Evolutionary conservation across 2,113 vertebrate species (phyloP), one percentile per base, ranked within the genome.

Genomic region (Podocnemis expansa): DNA sequence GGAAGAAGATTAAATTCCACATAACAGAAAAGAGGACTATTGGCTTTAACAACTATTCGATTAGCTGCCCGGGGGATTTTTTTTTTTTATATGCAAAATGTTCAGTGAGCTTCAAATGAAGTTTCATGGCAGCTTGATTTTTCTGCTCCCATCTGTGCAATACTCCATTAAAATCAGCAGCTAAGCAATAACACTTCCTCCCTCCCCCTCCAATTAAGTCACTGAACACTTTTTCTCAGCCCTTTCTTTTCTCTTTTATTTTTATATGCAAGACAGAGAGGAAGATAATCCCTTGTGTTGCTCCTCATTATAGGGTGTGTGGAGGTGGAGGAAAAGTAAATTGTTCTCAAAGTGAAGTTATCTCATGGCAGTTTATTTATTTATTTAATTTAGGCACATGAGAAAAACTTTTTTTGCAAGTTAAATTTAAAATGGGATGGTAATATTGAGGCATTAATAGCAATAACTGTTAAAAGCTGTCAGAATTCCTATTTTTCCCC

Each of bases 271-370:
- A 29, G 10, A 25, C n/a, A 2, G 31, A 29, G 43, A 49, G 52
- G 49, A 4, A 9, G 10, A 4, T 49, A 75, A 5, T 10, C 25
- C 43, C 79, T 4, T 21, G 31, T 21, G 31, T 1, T 3, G 83
- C 78, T 3, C 84, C 43, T 14, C 4, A 22, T 2, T 0, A 0
- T 0, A 9, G 12, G 31, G 54, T 19, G 2, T 3, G 1, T 16
- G 2, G 76, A 34, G 63, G 63, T 70, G 63, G 29, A 19, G 0
- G 3, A 4, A 54, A 54, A 31, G 51, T 4, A 5, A 43, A 1
- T 2, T n/a, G 1, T 1, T 84, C 41, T 73, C 73, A 2, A 47
- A 3, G 0, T 0, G 0, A 2, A 0, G 3, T 8, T 41, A 21
- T 5, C 8, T 11, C 58, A n/a, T 45, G 47, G 27, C 31, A 70